Percentiles rank a stretch among this genome's conserved stretches.
Evolutionary conservation across 2,888 invertebrate species (phyloP).

Genomic region (Nomada ferruginata): DNA sequence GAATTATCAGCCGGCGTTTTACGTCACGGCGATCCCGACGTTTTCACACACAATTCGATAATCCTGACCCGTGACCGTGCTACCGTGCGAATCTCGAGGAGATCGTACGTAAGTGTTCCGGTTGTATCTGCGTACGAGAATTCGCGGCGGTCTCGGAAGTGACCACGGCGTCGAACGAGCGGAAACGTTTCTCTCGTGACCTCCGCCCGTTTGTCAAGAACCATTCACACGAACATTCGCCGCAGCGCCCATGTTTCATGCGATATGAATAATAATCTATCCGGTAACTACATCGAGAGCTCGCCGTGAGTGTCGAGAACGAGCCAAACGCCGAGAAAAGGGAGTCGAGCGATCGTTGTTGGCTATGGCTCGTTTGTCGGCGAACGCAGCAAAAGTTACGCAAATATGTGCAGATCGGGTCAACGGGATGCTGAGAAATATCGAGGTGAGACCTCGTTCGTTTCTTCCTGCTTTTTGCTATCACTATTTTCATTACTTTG

Average conservation of each 20-base stretch:
- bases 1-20: not conserved
- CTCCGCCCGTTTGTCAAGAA: slow-evolving; percentile 55
- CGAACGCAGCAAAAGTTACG: slow-evolving; percentile 70
- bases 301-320: slow-evolving; percentile 47
- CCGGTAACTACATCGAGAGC: slow-evolving; percentile 70
- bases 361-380: slow-evolving; percentile 60
- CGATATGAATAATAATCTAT: slow-evolving; percentile 81
- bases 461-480: not conserved
- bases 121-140: not conserved
- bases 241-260: slow-evolving; percentile 83
- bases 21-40: not conserved
- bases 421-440: not conserved
- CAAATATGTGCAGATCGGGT: slow-evolving; percentile 63
- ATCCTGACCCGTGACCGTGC: not conserved
- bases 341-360: slow-evolving; percentile 40
- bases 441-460: slow-evolving; percentile 5
- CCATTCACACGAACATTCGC: slow-evolving; percentile 75
- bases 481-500: not conserved
- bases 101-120: not conserved
- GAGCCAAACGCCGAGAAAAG: slow-evolving; percentile 51
- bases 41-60: too few species aligned
- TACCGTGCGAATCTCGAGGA: not conserved
- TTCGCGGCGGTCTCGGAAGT: slow-evolving; percentile 21
- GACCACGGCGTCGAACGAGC: slow-evolving; percentile 36
- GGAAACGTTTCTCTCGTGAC: slow-evolving; percentile 45